These are phyloP conservation scores for Gyps fulvus DNA, from an alignment of 2,113 vertebrate species.

Conservation along the genomic window DNA sequence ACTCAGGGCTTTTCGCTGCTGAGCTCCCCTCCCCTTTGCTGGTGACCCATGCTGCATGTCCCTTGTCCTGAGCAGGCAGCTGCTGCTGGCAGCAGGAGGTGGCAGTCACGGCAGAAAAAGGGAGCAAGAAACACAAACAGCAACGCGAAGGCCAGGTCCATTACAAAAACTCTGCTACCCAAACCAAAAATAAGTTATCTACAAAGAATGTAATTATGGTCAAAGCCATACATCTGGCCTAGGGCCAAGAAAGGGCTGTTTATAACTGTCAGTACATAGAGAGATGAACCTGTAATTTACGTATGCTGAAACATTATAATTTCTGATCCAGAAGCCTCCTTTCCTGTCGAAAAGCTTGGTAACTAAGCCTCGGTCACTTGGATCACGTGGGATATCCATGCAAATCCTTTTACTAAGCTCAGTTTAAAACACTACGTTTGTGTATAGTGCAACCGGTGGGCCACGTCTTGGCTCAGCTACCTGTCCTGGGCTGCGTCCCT, in stretches of 20 bases:
- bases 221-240: conserved; percentile 16
- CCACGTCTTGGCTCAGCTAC: neutral
- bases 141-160: neutral
- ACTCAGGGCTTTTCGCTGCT: neutral
- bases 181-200: conserved; percentile 45
- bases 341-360: conserved; percentile 10
- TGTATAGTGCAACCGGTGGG: neutral
- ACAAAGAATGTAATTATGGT: conserved; percentile 49
- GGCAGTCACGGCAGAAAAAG: neutral
- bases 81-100: neutral
- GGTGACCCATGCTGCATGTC: neutral
- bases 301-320: conserved; percentile 15
- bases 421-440: neutral
- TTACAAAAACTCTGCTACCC: neutral
- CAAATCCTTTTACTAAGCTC: neutral
- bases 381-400: neutral
- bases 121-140: neutral
- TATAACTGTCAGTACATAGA: conserved; percentile 2
- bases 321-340: conserved; percentile 34
- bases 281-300: conserved; percentile 48
- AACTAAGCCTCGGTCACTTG: neutral
- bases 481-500: neutral
- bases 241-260: conserved; percentile 30
- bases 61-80: neutral
- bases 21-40: neutral